Evolutionary conservation across 2,797 vertebrate species (phyloP).

Genomic region (Periophthalmus magnuspinnatus): DNA sequence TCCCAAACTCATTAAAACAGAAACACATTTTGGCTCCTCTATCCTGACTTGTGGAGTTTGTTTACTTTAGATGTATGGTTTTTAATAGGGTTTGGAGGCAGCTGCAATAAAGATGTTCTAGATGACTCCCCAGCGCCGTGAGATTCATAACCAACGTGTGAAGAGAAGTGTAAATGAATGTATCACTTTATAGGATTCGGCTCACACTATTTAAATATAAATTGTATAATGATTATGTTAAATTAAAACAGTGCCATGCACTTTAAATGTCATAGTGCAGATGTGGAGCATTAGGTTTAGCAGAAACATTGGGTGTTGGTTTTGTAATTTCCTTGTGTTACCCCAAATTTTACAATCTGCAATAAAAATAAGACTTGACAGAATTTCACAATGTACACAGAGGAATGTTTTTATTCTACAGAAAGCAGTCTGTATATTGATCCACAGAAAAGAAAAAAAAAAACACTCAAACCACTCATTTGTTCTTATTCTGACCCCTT

Average conservation of each 20-base stretch:
- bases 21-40: slow-evolving; percentile 12
- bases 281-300: neutral
- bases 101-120: slow-evolving; percentile 26
- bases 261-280: neutral
- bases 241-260: slow-evolving; percentile 22
- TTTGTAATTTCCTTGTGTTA: neutral
- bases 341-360: neutral
- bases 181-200: slow-evolving; percentile 10
- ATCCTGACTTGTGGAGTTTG: slow-evolving; percentile 3
- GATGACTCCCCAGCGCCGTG: slow-evolving; percentile 16
- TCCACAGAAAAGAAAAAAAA: too few species aligned
- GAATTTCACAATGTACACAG: neutral
- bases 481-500: neutral
- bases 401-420: neutral
- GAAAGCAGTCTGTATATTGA: neutral
- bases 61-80: slow-evolving; percentile 33
- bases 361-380: neutral
- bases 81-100: slow-evolving; percentile 34
- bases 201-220: slow-evolving; percentile 20
- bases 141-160: slow-evolving; percentile 6
- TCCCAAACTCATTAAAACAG: slow-evolving; percentile 13
- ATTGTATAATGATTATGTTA: slow-evolving; percentile 29
- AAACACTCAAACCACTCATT: neutral
- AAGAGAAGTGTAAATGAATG: slow-evolving; percentile 12
- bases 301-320: neutral